Conservation (phyloP, 30 jellyfish, hydroid and myxozoan species). For the Turritopsis rubra region DNA sequence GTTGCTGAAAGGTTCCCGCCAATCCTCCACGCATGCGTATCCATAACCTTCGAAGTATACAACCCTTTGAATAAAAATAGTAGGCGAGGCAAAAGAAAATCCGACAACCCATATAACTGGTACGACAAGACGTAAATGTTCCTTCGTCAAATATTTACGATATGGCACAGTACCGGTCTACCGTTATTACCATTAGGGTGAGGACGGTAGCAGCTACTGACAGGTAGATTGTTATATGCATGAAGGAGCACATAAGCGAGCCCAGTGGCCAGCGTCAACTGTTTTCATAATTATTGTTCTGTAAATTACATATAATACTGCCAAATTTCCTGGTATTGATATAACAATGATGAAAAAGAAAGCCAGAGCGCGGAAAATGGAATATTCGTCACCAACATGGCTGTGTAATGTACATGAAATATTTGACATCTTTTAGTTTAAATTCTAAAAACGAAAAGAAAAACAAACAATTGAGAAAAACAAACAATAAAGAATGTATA, state of each 20-base stretch:
- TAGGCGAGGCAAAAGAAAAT: conserved; percentile 63
- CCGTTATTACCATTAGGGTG: conserved; percentile 46
- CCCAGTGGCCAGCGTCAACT: conserved; percentile 76
- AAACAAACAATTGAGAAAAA: not conserved
- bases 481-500: too few relatives aligned
- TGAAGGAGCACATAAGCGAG: conserved; percentile 47
- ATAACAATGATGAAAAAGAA: conserved; percentile 12
- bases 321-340: conserved; percentile 52
- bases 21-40: conserved; percentile 46
- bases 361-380: not conserved
- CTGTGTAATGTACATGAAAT: not conserved
- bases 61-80: conserved; percentile 53
- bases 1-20: conserved; percentile 62
- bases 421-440: not conserved
- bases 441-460: not conserved
- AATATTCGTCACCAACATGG: not conserved
- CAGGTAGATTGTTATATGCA: conserved; percentile 41
- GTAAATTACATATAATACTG: conserved; percentile 41
- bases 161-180: conserved; percentile 69
- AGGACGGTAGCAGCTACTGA: conserved; percentile 73
- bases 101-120: conserved; percentile 55
- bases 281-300: conserved; percentile 56
- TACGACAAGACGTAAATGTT: conserved; percentile 23
- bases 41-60: conserved; percentile 7
- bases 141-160: conserved; percentile 32